Conservation (phyloP, 2,113 vertebrate genomes). For the Otolemur garnettii region DNA sequence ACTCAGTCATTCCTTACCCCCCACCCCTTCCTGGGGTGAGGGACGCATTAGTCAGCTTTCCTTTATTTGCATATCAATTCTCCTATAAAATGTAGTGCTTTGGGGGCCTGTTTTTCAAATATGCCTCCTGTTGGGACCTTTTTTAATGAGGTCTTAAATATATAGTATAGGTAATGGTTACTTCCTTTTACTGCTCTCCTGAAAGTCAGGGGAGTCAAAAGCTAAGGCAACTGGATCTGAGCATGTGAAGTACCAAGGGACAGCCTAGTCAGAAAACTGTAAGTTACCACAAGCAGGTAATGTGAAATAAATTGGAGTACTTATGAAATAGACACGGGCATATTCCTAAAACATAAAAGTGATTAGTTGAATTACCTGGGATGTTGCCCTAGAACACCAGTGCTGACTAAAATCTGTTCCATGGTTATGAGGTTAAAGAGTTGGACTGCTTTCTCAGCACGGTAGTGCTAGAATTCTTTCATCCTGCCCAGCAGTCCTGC, state of each 20-base stretch:
- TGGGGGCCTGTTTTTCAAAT: slow-evolving; percentile 39
- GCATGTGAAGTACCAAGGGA: background rate
- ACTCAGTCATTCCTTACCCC: background rate
- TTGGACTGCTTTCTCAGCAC: slow-evolving; percentile 22
- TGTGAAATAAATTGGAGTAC: slow-evolving; percentile 22
- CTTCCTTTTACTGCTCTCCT: slow-evolving; percentile 7
- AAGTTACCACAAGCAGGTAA: slow-evolving; percentile 15
- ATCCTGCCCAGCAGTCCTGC: slow-evolving; percentile 40
- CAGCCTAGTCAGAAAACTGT: background rate
- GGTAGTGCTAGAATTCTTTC: slow-evolving; percentile 36
- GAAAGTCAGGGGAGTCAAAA: slow-evolving; percentile 24
- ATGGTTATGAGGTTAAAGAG: slow-evolving; percentile 38
- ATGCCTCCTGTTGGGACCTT: background rate
- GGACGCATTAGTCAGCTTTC: background rate
- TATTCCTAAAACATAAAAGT: slow-evolving; percentile 32
- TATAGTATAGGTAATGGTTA: background rate
- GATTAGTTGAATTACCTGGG: slow-evolving; percentile 33
- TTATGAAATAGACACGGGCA: background rate
- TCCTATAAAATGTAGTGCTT: slow-evolving; percentile 6
- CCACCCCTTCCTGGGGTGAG: background rate
- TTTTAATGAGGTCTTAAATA: slow-evolving; percentile 15
- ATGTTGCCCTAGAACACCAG: background rate
- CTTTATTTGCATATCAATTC: slow-evolving; percentile 33
- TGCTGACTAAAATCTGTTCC: slow-evolving; percentile 38
- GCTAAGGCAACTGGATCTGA: background rate